Conservation (phyloP, 2,888 invertebrate genomes). For the Apotomis capreana region DNA sequence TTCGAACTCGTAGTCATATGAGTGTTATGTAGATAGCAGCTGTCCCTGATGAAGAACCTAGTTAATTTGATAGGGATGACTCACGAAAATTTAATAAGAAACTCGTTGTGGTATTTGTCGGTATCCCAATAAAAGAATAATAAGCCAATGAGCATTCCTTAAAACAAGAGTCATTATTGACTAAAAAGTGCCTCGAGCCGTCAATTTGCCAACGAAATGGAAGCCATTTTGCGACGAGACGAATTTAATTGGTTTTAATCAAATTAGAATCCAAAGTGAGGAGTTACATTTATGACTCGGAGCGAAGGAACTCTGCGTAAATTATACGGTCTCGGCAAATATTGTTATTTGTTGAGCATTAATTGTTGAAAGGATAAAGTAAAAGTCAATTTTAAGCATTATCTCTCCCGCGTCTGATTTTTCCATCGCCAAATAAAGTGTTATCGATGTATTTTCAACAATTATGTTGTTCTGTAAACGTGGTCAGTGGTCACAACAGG, state of each 20-base stretch:
- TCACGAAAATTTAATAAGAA: no score
- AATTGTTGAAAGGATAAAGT: neutral
- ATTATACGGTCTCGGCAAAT: constrained; percentile 1
- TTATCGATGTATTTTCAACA: no score
- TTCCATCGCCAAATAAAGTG: no score
- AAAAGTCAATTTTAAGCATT: neutral
- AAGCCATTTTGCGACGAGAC: constrained; percentile 47
- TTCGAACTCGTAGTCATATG: no score
- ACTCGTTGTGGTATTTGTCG: neutral
- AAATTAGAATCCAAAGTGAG: constrained; percentile 53
- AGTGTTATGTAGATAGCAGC: no score
- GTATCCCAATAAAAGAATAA: neutral
- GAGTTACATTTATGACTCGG: constrained; percentile 19
- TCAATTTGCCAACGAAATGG: constrained; percentile 51
- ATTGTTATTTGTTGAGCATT: constrained; percentile 3
- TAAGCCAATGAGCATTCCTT: constrained; percentile 6
- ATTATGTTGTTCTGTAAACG: no score
- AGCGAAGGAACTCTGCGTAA: constrained; percentile 4
- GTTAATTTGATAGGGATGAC: no score
- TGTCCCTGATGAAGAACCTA: no score
- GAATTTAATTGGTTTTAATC: constrained; percentile 64
- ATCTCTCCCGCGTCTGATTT: no score
- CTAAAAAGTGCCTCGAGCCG: constrained; percentile 45
- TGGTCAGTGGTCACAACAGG: no score
- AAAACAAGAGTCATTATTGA: constrained; percentile 48